A percentile compares a stretch with the other conserved stretches of the same genome.
phyloP scores from a whole-genome alignment of 2,113 vertebrate species.

The Aspidoscelis tigris region DNA sequence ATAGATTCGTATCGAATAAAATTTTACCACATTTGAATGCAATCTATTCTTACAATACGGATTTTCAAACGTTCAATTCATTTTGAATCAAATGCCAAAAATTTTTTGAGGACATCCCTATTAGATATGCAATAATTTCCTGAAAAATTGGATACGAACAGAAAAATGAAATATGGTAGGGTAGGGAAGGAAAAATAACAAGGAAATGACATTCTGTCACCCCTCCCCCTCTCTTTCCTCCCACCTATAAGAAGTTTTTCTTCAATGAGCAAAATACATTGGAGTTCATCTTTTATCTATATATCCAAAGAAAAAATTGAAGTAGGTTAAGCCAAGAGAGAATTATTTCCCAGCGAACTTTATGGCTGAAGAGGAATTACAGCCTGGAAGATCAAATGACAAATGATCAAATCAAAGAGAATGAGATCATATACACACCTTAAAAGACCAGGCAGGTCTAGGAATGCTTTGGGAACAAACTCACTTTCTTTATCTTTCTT shows the following conservation, averaged over 20 bases:
- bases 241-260: neutral
- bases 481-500: neutral
- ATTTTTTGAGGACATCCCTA: no score
- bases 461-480: neutral
- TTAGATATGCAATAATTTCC: neutral
- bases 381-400: neutral
- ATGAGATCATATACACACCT: neutral
- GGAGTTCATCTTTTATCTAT: conserved; percentile 4
- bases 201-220: neutral
- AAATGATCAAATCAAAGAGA: neutral
- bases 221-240: neutral
- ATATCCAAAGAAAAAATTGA: neutral
- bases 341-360: conserved; percentile 2
- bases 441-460: neutral
- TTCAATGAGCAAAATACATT: neutral
- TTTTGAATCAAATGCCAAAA: no score
- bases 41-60: no score
- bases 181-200: conserved; percentile 46
- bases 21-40: no score
- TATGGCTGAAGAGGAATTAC: neutral
- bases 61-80: no score
- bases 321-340: neutral
- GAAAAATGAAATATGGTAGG: conserved; percentile 45
- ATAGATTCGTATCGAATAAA: no score
- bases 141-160: conserved; percentile 41